Base-by-base conservation (phyloP, 2,888 invertebrate species). In the Malacosoma neustria region DNA sequence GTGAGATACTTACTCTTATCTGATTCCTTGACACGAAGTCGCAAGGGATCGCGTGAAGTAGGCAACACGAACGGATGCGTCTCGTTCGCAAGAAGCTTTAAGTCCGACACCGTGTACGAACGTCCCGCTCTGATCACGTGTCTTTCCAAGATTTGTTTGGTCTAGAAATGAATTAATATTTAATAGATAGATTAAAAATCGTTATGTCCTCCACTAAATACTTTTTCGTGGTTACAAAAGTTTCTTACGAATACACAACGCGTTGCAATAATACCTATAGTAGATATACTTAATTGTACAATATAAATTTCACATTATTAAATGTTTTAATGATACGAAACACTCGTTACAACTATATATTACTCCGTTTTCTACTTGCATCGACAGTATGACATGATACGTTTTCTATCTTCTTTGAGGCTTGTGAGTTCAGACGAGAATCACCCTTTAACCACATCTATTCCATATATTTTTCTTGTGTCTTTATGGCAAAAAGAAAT, bases 61-160 rank as follows among this genome's bases (percentile, higher is more conserved):
- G 92, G 91, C 51, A 95, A 72, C 34, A 89, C 86, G 54, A 92
- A 87, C 39, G 88, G 87, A 53, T 87, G 79, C 36, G 90, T 89
- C 55, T 91, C 91, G 54, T 91, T 91, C n/a, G 90, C 90, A 46
- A 92, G 76, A 50, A 88, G 81, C 62, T 90, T 91, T 45, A 95
- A 82, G 62, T 93, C 91, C 41, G 93, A 92, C 88, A 96, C 93
- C 41, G 93, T 93, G 70, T 90, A 93, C n/a, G 91, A 89, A 34
- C 88, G 87, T 50, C 93, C 91, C 1, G 93, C 91, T 43, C 95
- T 90, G 32, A 97, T 92, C 47, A 97, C 87, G 79, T 98, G 98
- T 41, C 96, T 89, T 75, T 97, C 95, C 65, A 97, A 81, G 51
- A 96, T 93, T 72, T 92, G 90, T 51, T 89, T 90, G 1, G 93